These are phyloP conservation scores for Strongylocentrotus purpuratus DNA, from an alignment of 35 echinoderm and acorn worm species.

Conservation along the genomic window DNA sequence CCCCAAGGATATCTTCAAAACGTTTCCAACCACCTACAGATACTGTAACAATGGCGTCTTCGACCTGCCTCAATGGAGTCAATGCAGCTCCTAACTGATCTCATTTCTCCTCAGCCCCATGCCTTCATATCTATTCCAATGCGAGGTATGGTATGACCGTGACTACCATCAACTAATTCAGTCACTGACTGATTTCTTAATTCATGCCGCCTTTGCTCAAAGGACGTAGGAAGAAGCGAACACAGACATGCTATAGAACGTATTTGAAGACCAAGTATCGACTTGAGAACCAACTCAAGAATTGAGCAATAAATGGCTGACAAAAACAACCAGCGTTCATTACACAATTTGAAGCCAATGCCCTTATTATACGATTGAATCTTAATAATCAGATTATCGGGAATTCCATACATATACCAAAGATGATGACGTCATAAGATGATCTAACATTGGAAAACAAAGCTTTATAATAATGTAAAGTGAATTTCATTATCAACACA, in stretches of 20 bases:
- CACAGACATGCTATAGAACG: too few species aligned
- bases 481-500: too few species aligned
- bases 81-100: not conserved
- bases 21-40: not conserved
- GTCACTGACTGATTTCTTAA: too few species aligned
- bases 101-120: not conserved
- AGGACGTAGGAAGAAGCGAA: too few species aligned
- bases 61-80: not conserved
- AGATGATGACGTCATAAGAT: too few species aligned
- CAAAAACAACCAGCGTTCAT: not conserved
- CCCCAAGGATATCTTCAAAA: not conserved
- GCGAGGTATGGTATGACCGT: not conserved
- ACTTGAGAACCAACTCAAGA: not conserved
- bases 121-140: not conserved
- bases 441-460: too few species aligned
- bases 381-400: too few species aligned
- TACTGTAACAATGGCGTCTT: not conserved
- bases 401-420: too few species aligned
- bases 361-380: too few species aligned
- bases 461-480: too few species aligned
- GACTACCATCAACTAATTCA: not conserved
- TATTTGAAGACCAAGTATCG: not conserved
- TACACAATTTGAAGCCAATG: too few species aligned
- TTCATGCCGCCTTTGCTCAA: too few species aligned
- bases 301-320: not conserved